Base-by-base conservation (phyloP, 2,113 vertebrate species). In the Pelecanoides urinatrix region DNA sequence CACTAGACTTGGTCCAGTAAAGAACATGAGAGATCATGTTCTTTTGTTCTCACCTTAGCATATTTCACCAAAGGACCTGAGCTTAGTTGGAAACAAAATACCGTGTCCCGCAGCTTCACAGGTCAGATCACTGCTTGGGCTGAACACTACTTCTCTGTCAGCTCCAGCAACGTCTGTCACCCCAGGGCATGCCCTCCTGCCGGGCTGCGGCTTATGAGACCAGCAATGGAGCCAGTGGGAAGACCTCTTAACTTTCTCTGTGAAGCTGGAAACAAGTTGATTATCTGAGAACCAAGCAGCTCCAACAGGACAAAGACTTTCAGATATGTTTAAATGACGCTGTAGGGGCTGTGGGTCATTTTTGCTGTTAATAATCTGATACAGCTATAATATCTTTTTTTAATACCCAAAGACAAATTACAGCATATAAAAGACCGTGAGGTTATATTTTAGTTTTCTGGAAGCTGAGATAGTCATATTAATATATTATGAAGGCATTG, bases 321-420 rank as follows among this genome's bases (percentile, higher is more conserved):
- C n/a, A 49, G 73, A 22, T 72, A 44, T 4, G 44, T 78, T 91
- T 66, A 30, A 87, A 91, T 59, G 7, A 13, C 40, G 42, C 62
- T 50, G n/a, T 30, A 74, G 63, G 45, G 50, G 40, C 63, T 71
- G 52, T 81, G 79, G 59, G 36, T 95, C 38, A 29, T 78, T 95
- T 93, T 96, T 90, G 74, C 70, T 92, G 73, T 71, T 94, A 92
- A 91, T 89, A 61, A 85, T 62, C 81, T 70, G 70, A 94, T 82
- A 73, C 8, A 68, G 67, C 55, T 85, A 8, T 83, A 86, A 32
- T 88, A 7, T n/a, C 8, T 77, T 58, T 52, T 74, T 92, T 86
- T 71, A 83, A 74, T 61, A 81, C 30, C 44, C 18, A 78, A 63
- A 87, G 63, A 94, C 63, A 89, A 89, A 87, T 89, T 78, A 61